phyloP scores from a whole-genome alignment of 2,888 invertebrate genomes.

The Toxonevra muliebris region DNA sequence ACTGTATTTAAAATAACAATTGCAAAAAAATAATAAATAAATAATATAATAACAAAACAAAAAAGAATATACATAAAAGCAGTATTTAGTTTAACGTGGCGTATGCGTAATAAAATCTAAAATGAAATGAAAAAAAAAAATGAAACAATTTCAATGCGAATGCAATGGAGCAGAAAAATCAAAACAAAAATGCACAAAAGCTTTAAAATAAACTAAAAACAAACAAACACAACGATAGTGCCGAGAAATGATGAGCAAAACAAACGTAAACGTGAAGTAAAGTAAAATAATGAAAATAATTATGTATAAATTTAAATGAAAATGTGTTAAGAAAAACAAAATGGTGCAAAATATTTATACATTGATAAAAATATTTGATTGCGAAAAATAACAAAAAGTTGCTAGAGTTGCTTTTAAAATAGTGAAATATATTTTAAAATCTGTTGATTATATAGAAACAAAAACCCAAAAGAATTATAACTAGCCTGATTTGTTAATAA shows the following conservation, averaged over 20 bases:
- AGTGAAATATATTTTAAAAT: too few species aligned
- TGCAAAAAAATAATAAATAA: neutral
- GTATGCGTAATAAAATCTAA: constrained; percentile 23
- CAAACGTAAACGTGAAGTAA: constrained; percentile 1
- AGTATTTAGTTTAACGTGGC: constrained; percentile 7
- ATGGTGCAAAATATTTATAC: too few species aligned
- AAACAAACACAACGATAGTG: neutral
- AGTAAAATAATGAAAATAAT: neutral
- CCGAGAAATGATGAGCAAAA: neutral
- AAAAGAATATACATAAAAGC: constrained; percentile 3
- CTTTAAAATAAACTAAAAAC: neutral
- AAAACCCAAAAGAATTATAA: too few species aligned
- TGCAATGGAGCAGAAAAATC: neutral
- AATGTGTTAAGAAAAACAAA: constrained; percentile 1
- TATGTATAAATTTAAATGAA: neutral
- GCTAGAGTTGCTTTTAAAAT: too few species aligned
- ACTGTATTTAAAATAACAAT: neutral
- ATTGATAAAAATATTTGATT: too few species aligned
- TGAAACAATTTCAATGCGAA: neutral
- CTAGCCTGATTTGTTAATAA: too few species aligned
- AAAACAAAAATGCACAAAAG: neutral
- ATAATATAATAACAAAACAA: neutral
- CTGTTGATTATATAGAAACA: too few species aligned
- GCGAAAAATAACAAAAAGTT: too few species aligned
- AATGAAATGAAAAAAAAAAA: neutral